Evolutionary conservation across 2,113 vertebrate genomes (phyloP).

Genomic region (Phylloscopus trochilus): DNA sequence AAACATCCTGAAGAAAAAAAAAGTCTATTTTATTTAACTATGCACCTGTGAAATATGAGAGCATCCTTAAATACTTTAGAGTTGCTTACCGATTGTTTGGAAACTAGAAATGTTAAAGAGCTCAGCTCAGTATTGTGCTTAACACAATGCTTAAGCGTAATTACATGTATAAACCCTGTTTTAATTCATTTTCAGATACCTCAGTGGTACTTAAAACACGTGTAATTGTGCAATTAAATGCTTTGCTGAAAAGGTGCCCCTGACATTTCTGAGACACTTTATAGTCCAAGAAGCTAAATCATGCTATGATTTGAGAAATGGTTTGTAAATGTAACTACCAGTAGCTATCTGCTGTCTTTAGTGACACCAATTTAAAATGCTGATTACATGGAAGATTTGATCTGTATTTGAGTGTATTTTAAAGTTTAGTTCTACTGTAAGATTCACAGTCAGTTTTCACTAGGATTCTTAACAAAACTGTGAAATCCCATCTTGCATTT

Average conservation of each 20-base stretch:
- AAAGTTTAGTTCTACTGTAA: neutral
- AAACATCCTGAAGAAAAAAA: slow-evolving; percentile 28
- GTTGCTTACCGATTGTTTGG: neutral
- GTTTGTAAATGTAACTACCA: neutral
- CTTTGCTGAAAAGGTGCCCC: neutral
- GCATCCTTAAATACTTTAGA: slow-evolving; percentile 11
- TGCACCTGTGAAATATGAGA: slow-evolving; percentile 34
- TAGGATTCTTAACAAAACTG: neutral
- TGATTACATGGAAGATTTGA: neutral
- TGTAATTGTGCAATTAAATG: neutral
- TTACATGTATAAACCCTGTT: neutral
- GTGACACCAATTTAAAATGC: neutral
- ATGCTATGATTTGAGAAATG: neutral
- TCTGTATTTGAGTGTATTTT: neutral
- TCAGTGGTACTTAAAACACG: neutral
- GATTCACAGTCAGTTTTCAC: neutral
- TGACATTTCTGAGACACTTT: neutral
- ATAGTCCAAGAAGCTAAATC: neutral
- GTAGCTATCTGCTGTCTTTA: neutral
- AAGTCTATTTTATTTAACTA: slow-evolving; percentile 31
- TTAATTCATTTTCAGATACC: neutral
- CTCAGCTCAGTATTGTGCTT: neutral
- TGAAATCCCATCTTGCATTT: neutral
- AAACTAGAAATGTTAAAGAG: neutral
- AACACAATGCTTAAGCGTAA: neutral